These are phyloP conservation scores for Epinephelus coioides DNA, from an alignment of 2,797 vertebrate genomes.

Conservation along the genomic window DNA sequence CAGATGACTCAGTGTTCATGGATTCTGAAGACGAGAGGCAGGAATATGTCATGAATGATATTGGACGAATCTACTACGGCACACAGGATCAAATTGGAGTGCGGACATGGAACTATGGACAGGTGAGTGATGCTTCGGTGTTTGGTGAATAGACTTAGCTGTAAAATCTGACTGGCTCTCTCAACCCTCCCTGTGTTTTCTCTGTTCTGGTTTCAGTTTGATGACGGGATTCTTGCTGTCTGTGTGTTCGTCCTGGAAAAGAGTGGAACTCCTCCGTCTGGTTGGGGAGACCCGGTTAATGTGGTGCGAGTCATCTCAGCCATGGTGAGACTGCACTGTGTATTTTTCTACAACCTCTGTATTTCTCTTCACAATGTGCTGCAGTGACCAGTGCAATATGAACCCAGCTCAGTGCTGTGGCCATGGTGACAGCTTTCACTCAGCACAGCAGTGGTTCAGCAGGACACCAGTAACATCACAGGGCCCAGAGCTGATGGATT, in stretches of 20 bases:
- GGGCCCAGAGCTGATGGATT: background rate
- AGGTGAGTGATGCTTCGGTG: conserved; percentile 77
- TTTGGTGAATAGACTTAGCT: background rate
- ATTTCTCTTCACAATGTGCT: conserved; percentile 6
- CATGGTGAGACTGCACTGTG: conserved; percentile 84
- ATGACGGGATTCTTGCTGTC: conserved; percentile 85
- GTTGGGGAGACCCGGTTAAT: conserved; percentile 89
- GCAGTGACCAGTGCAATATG: background rate
- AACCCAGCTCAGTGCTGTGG: background rate
- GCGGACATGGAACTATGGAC: conserved; percentile 92
- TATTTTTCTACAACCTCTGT: background rate
- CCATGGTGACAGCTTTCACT: background rate
- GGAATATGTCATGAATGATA: conserved; percentile 92
- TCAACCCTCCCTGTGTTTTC: background rate
- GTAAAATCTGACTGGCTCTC: background rate
- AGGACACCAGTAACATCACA: background rate
- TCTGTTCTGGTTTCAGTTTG: conserved; percentile 82
- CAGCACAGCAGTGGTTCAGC: background rate
- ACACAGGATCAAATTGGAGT: conserved; percentile 89
- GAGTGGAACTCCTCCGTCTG: conserved; percentile 83
- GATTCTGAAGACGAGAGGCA: conserved; percentile 85
- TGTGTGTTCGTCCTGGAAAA: conserved; percentile 89
- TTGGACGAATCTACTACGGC: conserved; percentile 90
- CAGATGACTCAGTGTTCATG: conserved; percentile 90
- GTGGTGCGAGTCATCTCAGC: conserved; percentile 90